Conservation (phyloP, 2,888 invertebrate species). For the Phragmatobia fuliginosa region DNA sequence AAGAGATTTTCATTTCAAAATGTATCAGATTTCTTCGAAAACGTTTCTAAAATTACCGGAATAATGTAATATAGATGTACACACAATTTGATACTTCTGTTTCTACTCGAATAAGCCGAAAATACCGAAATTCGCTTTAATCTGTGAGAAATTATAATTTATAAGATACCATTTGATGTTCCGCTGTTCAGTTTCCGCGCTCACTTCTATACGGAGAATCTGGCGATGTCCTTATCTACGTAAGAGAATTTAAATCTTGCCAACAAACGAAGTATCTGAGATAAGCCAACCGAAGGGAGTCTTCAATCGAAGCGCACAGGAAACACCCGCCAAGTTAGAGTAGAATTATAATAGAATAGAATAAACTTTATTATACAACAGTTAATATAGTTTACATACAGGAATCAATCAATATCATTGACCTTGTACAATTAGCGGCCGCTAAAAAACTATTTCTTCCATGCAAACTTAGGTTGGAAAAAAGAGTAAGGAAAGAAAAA, state of each 20-base stretch:
- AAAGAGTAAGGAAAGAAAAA: no score
- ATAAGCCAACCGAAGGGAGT: conserved; percentile 51
- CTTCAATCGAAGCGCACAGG: conserved; percentile 4
- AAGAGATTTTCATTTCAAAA: background rate
- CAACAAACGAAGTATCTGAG: conserved; percentile 55
- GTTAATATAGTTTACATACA: no score
- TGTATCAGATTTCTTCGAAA: background rate
- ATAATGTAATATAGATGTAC: conserved; percentile 1
- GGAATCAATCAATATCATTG: no score
- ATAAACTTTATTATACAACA: no score
- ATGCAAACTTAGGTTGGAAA: no score
- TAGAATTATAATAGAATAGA: no score
- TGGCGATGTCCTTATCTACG: conserved; percentile 38
- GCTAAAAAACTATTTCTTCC: no score
- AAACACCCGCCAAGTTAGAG: background rate
- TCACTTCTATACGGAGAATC: conserved; percentile 25
- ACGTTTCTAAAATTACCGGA: background rate
- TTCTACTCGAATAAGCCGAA: conserved; percentile 14
- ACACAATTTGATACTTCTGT: conserved; percentile 9
- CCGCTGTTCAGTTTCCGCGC: conserved; percentile 26
- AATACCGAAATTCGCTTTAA: conserved; percentile 24
- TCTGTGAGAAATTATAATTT: conserved; percentile 44
- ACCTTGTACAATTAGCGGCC: no score
- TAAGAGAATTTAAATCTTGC: conserved; percentile 55
- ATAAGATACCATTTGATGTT: conserved; percentile 46